Percentiles rank a stretch among this genome's conserved stretches.
Conservation (phyloP, 2,797 vertebrate genomes). For the Arrhamphus sclerolepis region DNA sequence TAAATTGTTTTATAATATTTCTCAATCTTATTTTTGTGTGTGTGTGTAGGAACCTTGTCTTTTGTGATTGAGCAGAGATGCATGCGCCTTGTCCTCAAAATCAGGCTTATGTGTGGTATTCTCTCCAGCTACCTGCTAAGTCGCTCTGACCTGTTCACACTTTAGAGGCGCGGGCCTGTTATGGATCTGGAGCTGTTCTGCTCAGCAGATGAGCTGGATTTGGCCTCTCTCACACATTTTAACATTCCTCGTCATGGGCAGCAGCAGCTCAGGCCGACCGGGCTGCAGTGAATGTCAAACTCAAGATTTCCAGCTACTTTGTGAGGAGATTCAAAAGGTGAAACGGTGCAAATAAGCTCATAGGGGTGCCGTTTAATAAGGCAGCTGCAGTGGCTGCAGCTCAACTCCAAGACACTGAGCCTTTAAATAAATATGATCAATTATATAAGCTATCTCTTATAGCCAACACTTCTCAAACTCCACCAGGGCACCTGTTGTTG, state of each 20-base stretch:
- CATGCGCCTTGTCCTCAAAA: neutral
- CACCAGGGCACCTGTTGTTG: conserved; percentile 63
- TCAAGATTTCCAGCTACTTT: conserved; percentile 19
- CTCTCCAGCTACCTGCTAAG: conserved; percentile 69
- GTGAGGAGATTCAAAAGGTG: conserved; percentile 16
- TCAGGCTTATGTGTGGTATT: conserved; percentile 2
- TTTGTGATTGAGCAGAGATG: neutral
- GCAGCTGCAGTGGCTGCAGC: conserved; percentile 10
- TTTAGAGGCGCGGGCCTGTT: conserved; percentile 43
- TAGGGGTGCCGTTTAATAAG: neutral
- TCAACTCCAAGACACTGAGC: conserved; percentile 28
- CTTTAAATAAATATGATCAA: conserved; percentile 70
- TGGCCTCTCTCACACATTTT: conserved; percentile 75
- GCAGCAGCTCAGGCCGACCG: conserved; percentile 33
- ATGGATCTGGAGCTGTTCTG: conserved; percentile 53
- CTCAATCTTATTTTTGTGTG: neutral
- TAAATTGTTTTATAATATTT: too few species aligned
- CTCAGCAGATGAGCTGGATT: conserved; percentile 80
- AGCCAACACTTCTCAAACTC: conserved; percentile 40
- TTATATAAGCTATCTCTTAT: conserved; percentile 47
- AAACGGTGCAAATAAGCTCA: conserved; percentile 14
- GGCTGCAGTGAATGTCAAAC: conserved; percentile 16
- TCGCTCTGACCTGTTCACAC: conserved; percentile 48
- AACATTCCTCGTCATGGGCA: conserved; percentile 82
- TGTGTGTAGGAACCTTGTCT: neutral